Base-by-base conservation (phyloP, 2,797 vertebrate species). In the Macropodus opercularis region DNA sequence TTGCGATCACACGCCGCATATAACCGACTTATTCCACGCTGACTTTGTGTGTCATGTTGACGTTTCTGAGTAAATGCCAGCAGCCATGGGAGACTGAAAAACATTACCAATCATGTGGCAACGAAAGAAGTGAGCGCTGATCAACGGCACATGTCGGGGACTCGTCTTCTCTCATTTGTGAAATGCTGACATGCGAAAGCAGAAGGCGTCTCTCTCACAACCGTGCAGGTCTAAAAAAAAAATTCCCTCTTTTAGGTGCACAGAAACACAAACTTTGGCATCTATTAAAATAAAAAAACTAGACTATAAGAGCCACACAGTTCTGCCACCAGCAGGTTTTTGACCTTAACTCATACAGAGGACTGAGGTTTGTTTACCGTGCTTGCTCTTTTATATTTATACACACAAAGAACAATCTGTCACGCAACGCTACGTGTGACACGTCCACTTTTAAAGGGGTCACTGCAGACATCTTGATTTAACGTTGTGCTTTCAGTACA, bases 271-370 rank as follows among this genome's bases (percentile, higher is more conserved):
- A 10, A 53, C 17, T 8, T 1, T 50, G 51, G 75, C 39, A 70
- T 75, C 76, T 50, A 67, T 35, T 36, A 26, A 38, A 58, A 54
- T 26, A 34, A n/a, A n/a, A n/a, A n/a, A n/a, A n/a, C n/a, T n/a
- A n/a, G n/a, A n/a, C n/a, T n/a, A n/a, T n/a, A n/a, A n/a, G n/a
- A n/a, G n/a, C n/a, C n/a, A n/a, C n/a, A n/a, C 40, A 62, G 24
- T 69, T 24, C n/a, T 39, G 27, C 39, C 38, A 26, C 60, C 42
- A 49, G 19, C 19, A n/a, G 49, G 46, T 22, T 40, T 67, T 63
- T 68, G 62, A 67, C 53, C 56, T 56, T 26, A 17, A 60, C 38
- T 38, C 8, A 14, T 3, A 66, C 61, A 81, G 54, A 75, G 31
- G 8, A n/a, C n/a, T n/a, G n/a, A n/a, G n/a, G n/a, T n/a, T n/a